Conservation (phyloP, 2,888 invertebrate genomes). For the Gortyna flavago region DNA sequence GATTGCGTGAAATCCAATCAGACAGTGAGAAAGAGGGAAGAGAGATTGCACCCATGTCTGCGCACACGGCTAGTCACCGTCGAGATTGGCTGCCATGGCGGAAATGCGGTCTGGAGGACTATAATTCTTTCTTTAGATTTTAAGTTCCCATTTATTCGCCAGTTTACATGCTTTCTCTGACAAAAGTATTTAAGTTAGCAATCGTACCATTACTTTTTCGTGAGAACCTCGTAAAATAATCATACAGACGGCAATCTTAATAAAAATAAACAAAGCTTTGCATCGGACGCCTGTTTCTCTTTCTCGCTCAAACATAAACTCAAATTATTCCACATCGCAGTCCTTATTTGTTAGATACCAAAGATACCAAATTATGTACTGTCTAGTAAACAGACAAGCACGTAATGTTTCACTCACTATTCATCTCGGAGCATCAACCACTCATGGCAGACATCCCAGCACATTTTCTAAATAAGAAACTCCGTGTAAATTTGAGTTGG, state of each 20-base stretch:
- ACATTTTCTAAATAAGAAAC: slow-evolving; percentile 75
- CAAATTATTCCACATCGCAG: slow-evolving; percentile 31
- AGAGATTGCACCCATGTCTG: not conserved
- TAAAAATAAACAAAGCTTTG: not conserved
- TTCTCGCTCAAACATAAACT: slow-evolving; percentile 25
- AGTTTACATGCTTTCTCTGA: not conserved
- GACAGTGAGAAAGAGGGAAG: not conserved
- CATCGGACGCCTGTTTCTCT: not conserved
- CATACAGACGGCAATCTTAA: not conserved
- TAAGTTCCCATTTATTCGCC: not conserved
- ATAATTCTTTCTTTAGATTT: too few relatives aligned
- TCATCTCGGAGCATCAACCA: slow-evolving; percentile 58
- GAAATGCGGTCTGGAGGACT: not conserved
- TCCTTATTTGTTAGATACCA: slow-evolving; percentile 41
- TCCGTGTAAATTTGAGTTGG: slow-evolving; percentile 73
- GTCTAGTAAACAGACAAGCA: slow-evolving; percentile 52
- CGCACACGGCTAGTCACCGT: too few relatives aligned
- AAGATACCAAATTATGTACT: slow-evolving; percentile 55
- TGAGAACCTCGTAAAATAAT: not conserved
- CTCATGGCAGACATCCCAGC: slow-evolving; percentile 71
- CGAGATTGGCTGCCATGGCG: too few relatives aligned
- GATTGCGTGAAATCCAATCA: too few relatives aligned
- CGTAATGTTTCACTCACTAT: slow-evolving; percentile 58
- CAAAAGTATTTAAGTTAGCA: not conserved
- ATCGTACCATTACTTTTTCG: not conserved